Percentiles rank a stretch among this genome's conserved stretches.
phyloP scores from a whole-genome alignment of 2,888 invertebrate species.

The Diadromus collaris region DNA sequence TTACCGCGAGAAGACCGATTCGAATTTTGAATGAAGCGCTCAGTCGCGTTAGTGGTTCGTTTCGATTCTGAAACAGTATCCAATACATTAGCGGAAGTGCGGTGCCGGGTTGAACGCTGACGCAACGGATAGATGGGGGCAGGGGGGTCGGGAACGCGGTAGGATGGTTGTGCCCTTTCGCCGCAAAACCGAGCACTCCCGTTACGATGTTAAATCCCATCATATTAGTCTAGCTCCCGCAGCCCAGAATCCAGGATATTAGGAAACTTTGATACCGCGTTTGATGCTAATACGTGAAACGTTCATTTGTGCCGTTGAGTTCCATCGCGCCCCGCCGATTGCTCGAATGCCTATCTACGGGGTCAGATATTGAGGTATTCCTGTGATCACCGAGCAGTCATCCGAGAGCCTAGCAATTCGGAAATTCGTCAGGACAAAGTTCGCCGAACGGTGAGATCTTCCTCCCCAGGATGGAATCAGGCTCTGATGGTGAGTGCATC shows the following conservation, averaged over 20 bases:
- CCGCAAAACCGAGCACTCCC: slow-evolving; percentile 39
- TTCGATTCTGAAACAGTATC: slow-evolving; percentile 33
- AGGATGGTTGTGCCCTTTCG: slow-evolving; percentile 31
- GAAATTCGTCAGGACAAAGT: neutral
- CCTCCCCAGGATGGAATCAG: neutral
- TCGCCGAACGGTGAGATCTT: neutral
- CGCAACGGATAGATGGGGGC: slow-evolving; percentile 9
- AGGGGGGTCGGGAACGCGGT: neutral
- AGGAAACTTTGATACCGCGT: slow-evolving; percentile 56
- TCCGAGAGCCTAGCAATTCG: neutral
- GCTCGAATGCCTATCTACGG: neutral
- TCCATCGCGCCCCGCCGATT: slow-evolving; percentile 1
- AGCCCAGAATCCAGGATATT: slow-evolving; percentile 40
- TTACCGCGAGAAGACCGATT: neutral
- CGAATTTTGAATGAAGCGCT: neutral
- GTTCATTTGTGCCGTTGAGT: slow-evolving; percentile 11
- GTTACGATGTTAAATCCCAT: slow-evolving; percentile 41
- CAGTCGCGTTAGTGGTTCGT: neutral
- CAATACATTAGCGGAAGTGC: slow-evolving; percentile 49
- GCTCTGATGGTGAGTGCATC: neutral
- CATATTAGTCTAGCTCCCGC: slow-evolving; percentile 47
- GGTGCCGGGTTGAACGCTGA: slow-evolving; percentile 14
- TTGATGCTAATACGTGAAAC: slow-evolving; percentile 36
- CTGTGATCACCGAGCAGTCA: neutral
- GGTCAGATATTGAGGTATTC: slow-evolving; percentile 13